Evolutionary conservation across 1,140 invertebrate genomes (phyloP), one percentile per base, ranked within the genome.

Genomic region (Zaprionus gabonicus): DNA sequence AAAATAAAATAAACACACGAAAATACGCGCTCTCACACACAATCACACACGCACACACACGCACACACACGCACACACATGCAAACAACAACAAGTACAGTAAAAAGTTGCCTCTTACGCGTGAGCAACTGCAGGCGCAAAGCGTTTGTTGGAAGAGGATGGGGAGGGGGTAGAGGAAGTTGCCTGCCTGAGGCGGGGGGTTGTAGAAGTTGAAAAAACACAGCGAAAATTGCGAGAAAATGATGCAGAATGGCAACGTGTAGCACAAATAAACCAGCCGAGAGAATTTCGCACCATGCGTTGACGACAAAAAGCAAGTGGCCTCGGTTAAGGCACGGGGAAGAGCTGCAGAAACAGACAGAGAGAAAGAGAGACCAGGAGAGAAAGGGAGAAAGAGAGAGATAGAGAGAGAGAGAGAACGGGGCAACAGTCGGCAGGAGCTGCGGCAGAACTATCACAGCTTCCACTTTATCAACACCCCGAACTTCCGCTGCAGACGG

Each of bases 391-490:
- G 41, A 17, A 0, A 15, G n/a, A 3, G 1, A 41, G 2, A n/a
- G 5, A 2, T 2, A 41, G 41, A 46, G 41, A 17, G 41, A 1
- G 2, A n/a, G 15, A n/a, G 38, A 5, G 38, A n/a, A n/a, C 2
- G 41, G 17, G 41, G 2, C 38, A n/a, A 41, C 38, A 41, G 38
- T 7, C 15, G 7, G 34, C 49, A 62, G 49, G 49, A 55, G 49
- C 51, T 74, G 71, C 66, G 66, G 58, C 55, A 76, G 51, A 76
- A 80, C 73, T 79, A 79, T 79, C 77, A 67, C 73, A 79, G 73
- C 68, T 79, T 79, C 77, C 77, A 74, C 67, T 79, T 79, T 76
- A 79, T 79, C 77, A 79, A 79, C 77, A 79, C 71, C 73, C 77
- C 68, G 67, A 79, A 72, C 77, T 76, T 79, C 77, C 77, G 77